These are phyloP conservation scores for Rhagonycha lutea DNA, from an alignment of 2,888 invertebrate genomes.

Conservation along the genomic window DNA sequence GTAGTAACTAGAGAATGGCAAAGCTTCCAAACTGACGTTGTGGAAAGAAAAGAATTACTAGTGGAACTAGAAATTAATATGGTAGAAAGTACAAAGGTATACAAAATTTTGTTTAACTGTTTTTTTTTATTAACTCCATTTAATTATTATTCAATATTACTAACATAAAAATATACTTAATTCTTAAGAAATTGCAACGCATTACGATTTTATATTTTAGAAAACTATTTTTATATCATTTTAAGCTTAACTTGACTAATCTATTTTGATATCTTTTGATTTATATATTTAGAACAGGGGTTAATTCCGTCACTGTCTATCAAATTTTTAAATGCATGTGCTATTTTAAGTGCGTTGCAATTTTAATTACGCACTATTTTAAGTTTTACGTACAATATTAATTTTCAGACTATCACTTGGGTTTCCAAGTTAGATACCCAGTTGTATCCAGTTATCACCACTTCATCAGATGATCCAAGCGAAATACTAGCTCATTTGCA, in stretches of 20 bases:
- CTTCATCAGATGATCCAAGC: constrained; percentile 62
- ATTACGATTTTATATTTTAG: not conserved
- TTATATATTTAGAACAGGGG: not conserved
- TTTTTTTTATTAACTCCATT: constrained; percentile 47
- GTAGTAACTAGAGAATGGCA: constrained; percentile 72
- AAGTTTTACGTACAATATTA: constrained; percentile 26
- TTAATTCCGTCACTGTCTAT: not conserved
- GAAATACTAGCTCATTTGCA: constrained; percentile 62
- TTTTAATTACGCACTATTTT: not conserved
- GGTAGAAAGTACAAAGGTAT: constrained; percentile 70
- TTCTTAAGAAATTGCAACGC: not conserved
- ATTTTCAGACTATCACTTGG: constrained; percentile 66
- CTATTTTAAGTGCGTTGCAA: not conserved
- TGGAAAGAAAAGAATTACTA: constrained; percentile 60
- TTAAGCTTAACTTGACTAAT: not conserved
- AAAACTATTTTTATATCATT: not conserved
- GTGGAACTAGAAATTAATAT: constrained; percentile 60
- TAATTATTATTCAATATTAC: too few species aligned
- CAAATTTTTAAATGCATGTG: not conserved
- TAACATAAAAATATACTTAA: too few species aligned
- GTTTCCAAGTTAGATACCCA: constrained; percentile 72
- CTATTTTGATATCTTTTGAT: not conserved
- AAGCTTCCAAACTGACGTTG: constrained; percentile 69
- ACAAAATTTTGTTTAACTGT: not conserved
- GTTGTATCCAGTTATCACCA: constrained; percentile 75